Evolutionary conservation across 2,113 vertebrate genomes (phyloP).

Genomic region (Elgaria multicarinata): DNA sequence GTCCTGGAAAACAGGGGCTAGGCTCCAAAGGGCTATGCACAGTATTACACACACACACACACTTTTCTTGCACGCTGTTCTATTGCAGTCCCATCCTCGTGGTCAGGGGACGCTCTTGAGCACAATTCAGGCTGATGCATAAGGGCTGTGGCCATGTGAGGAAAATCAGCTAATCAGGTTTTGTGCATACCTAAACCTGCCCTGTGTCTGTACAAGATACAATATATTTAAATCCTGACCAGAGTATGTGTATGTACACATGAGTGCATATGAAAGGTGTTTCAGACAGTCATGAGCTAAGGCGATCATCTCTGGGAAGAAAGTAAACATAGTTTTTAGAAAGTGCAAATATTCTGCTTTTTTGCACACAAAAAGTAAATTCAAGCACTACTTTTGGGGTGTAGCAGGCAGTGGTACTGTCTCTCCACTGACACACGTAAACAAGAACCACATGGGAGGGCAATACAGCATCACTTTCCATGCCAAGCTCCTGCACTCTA

Average conservation of each 20-base stretch:
- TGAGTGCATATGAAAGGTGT: not conserved
- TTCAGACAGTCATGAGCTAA: not conserved
- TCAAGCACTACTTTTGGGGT: not conserved
- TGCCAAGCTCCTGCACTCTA: not conserved
- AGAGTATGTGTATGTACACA: not conserved
- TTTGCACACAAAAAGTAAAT: not conserved
- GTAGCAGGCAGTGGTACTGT: not conserved
- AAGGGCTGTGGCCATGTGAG: not conserved
- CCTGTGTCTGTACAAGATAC: not conserved
- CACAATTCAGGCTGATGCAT: not conserved
- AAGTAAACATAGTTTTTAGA: not conserved
- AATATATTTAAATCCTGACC: not conserved
- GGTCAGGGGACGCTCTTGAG: not conserved
- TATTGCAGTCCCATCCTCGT: no score
- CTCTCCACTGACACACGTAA: not conserved
- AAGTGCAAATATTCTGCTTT: not conserved
- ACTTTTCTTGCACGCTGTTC: not conserved
- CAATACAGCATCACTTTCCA: not conserved
- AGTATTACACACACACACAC: no score
- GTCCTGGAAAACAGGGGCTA: not conserved
- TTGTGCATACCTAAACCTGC: no score
- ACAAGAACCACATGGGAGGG: not conserved
- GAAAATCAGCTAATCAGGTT: not conserved
- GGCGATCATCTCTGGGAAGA: not conserved
- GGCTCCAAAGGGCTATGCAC: not conserved